Conservation (phyloP, 2,113 vertebrate genomes). For the Colistium nudipinnis region DNA sequence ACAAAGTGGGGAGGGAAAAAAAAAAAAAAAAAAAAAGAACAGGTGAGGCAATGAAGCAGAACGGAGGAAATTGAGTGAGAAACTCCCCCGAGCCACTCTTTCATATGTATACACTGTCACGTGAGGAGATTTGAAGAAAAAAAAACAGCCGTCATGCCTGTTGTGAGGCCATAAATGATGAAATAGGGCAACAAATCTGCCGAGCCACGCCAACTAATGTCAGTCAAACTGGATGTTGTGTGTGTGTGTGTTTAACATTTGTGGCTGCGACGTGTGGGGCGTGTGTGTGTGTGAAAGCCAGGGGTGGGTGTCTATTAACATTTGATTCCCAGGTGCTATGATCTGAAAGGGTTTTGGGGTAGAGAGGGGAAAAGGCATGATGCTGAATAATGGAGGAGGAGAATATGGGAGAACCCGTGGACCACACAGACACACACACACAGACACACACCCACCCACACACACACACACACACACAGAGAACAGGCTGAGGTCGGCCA, state of each 20-base stretch:
- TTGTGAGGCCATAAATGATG: constrained; percentile 57
- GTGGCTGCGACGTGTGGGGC: constrained; percentile 31
- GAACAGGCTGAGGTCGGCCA: constrained; percentile 37
- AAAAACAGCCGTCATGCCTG: constrained; percentile 43
- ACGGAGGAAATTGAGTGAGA: constrained; percentile 46
- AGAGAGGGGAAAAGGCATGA: constrained; percentile 59
- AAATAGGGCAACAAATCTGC: constrained; percentile 51
- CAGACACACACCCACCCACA: constrained; percentile 47
- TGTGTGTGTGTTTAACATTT: constrained; percentile 17
- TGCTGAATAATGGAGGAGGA: constrained; percentile 69
- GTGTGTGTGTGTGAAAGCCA: constrained; percentile 22
- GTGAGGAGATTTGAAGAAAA: constrained; percentile 9
- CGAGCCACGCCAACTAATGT: constrained; percentile 36
- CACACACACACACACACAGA: constrained; percentile 19
- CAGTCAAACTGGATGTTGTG: constrained; percentile 40
- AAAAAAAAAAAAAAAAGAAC: constrained; percentile 33
- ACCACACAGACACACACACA: constrained; percentile 31
- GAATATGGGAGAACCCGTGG: constrained; percentile 54
- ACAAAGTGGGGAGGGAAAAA: constrained; percentile 23
- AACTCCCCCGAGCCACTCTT: constrained; percentile 39
- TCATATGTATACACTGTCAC: constrained; percentile 37
- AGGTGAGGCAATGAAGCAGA: constrained; percentile 36
- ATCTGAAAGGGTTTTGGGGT: constrained; percentile 75
- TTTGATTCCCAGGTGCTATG: constrained; percentile 66
- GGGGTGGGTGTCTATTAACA: constrained; percentile 64